Conservation (phyloP, 2,113 vertebrate species). For the Pseudopodoces humilis region DNA sequence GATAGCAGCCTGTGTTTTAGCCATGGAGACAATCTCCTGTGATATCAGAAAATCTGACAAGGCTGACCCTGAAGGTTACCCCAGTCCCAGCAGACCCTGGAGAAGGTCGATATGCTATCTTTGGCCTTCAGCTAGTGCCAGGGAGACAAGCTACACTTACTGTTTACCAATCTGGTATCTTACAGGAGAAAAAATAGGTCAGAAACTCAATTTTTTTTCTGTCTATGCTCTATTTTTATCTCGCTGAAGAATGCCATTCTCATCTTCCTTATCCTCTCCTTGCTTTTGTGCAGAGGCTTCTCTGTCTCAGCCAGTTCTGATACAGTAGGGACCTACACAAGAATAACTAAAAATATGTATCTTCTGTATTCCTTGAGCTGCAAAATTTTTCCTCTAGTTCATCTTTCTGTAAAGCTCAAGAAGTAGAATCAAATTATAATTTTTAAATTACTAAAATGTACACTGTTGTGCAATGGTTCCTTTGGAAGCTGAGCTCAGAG, state of each 20-base stretch:
- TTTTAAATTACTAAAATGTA: neutral
- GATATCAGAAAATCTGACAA: constrained; percentile 43
- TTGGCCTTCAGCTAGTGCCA: constrained; percentile 23
- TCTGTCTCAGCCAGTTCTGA: neutral
- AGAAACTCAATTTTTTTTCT: neutral
- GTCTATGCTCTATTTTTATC: neutral
- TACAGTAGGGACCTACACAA: neutral
- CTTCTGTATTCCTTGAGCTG: neutral
- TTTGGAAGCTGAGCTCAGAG: neutral
- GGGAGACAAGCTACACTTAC: neutral
- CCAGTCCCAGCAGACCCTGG: constrained; percentile 19
- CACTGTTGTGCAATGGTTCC: neutral
- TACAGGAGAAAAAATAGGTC: neutral
- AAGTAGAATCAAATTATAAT: neutral
- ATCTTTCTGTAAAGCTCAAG: neutral
- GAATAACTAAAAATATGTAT: neutral
- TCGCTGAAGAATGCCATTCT: rapidly evolving
- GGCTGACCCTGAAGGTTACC: neutral
- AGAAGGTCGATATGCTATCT: constrained; percentile 18
- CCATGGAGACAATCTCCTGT: constrained; percentile 37
- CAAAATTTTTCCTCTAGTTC: neutral
- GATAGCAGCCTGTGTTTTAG: neutral
- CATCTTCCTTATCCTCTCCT: neutral
- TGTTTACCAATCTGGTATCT: constrained; percentile 8
- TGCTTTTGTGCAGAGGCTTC: neutral